phyloP scores from a whole-genome alignment of 2,888 invertebrate species.

The Mimumesa dahlbomi region DNA sequence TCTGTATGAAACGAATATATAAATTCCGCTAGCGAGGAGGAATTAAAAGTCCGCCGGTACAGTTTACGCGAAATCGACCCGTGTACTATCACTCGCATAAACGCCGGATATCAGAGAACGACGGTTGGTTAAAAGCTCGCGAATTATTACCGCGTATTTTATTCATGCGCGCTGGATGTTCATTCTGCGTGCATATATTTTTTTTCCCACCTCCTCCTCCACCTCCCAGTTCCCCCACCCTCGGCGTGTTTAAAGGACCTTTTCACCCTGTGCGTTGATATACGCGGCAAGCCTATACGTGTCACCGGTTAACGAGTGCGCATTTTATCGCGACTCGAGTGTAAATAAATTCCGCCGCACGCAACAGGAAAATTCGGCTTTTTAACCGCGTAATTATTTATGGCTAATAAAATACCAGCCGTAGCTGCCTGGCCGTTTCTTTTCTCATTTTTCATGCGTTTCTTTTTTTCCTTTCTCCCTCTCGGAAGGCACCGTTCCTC shows the following conservation, averaged over 20 bases:
- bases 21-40: no score
- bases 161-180: neutral
- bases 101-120: neutral
- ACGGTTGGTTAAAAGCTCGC: neutral
- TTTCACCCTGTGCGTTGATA: constrained; percentile 2
- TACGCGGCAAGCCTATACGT: constrained; percentile 15
- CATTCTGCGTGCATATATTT: no score
- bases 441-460: no score
- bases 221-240: no score
- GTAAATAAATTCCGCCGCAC: constrained; percentile 38
- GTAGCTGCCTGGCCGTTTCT: neutral
- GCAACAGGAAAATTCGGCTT: constrained; percentile 47
- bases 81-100: neutral
- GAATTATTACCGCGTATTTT: neutral
- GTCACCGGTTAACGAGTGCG: constrained; percentile 38
- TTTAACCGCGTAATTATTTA: constrained; percentile 37
- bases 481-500: no score
- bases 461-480: no score
- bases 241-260: constrained; percentile 1
- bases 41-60: no score
- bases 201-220: no score
- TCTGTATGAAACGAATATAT: no score
- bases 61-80: neutral
- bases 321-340: constrained; percentile 35
- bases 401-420: constrained; percentile 32